These are phyloP conservation scores for Apodemus speciosus DNA, from an alignment of 2,113 vertebrate species.

Conservation along the genomic window DNA sequence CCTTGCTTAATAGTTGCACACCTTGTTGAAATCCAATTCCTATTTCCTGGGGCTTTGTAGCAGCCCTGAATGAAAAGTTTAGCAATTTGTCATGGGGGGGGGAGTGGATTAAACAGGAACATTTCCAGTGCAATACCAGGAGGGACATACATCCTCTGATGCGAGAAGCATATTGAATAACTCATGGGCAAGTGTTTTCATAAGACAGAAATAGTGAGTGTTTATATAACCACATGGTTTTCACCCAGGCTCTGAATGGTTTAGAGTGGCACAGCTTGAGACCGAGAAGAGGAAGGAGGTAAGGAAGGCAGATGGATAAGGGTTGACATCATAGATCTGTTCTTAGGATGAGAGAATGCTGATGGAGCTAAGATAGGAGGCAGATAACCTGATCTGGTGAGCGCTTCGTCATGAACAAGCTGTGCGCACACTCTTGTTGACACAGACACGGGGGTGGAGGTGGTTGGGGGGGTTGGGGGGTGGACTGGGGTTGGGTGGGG, in stretches of 20 bases:
- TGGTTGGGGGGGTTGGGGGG: no score
- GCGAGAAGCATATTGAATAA: slow-evolving; percentile 7
- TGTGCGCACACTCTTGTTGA: background rate
- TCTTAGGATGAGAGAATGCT: slow-evolving; percentile 60
- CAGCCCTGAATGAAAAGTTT: background rate
- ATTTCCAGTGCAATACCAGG: background rate
- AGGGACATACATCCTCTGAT: slow-evolving; percentile 3
- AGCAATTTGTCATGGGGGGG: background rate
- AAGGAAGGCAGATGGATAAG: background rate
- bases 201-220: slow-evolving; percentile 54
- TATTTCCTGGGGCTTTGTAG: no score
- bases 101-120: slow-evolving; percentile 1
- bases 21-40: background rate
- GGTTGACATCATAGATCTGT: slow-evolving; percentile 66
- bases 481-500: no score
- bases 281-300: slow-evolving; percentile 11
- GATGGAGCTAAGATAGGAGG: background rate
- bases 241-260: slow-evolving; percentile 60
- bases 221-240: slow-evolving; percentile 54
- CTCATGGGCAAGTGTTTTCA: slow-evolving; percentile 6
- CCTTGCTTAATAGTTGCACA: background rate
- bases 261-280: slow-evolving; percentile 1
- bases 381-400: background rate
- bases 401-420: background rate
- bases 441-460: rapidly evolving